phyloP scores from a whole-genome alignment of 2,797 vertebrate species.

The Liasis olivaceus region DNA sequence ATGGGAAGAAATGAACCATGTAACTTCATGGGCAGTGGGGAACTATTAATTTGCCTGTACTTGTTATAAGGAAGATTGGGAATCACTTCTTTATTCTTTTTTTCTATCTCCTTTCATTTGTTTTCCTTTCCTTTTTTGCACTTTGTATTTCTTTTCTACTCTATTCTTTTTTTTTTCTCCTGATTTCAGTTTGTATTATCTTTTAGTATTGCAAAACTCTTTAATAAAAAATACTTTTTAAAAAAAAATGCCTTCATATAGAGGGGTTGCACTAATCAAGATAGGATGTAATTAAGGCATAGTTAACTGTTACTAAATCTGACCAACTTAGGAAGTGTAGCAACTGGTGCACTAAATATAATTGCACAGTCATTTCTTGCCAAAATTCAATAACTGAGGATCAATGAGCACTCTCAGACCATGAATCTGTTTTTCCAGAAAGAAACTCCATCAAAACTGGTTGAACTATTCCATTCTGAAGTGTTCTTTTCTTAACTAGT shows the following conservation, averaged over 20 bases:
- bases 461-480: no score
- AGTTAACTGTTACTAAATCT: neutral
- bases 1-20: no score
- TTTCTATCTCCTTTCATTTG: neutral
- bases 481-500: no score
- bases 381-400: no score
- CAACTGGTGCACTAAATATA: no score
- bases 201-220: neutral
- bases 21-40: no score
- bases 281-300: neutral
- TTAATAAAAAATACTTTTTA: neutral
- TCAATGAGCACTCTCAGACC: no score
- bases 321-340: neutral
- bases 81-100: neutral
- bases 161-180: no score
- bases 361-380: no score
- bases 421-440: no score
- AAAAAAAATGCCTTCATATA: neutral
- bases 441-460: no score
- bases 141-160: neutral
- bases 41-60: neutral
- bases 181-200: neutral
- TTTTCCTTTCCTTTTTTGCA: neutral
- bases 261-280: neutral
- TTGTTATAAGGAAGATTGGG: neutral